phyloP scores from a whole-genome alignment of 2,113 vertebrate species.

The Euleptes europaea region DNA sequence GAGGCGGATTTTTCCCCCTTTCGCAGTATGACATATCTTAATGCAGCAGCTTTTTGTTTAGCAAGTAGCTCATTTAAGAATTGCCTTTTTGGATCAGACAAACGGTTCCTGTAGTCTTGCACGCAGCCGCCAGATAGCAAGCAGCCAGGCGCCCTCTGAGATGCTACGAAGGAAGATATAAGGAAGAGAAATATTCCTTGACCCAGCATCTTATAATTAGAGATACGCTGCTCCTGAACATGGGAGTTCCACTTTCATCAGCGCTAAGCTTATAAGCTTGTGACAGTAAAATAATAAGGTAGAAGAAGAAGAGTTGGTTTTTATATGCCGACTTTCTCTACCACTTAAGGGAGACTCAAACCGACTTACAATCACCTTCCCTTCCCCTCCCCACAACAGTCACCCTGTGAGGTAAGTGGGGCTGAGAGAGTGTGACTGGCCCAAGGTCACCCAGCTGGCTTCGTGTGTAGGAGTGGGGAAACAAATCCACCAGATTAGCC shows the following conservation, averaged over 20 bases:
- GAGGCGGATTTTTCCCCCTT: neutral
- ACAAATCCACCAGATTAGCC: too few species aligned
- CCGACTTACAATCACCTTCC: too few species aligned
- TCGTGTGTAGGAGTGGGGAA: too few species aligned
- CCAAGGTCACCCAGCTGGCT: too few species aligned
- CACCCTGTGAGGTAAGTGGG: too few species aligned
- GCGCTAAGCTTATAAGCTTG: neutral
- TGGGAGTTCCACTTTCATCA: neutral
- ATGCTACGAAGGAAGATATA: neutral
- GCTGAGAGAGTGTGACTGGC: too few species aligned
- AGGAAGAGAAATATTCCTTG: neutral
- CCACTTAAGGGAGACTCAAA: too few species aligned
- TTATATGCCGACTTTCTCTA: too few species aligned
- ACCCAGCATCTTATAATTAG: neutral
- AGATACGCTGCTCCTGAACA: neutral
- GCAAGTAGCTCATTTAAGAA: neutral
- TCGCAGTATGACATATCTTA: neutral
- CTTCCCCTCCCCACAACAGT: too few species aligned
- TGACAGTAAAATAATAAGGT: neutral
- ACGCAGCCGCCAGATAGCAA: neutral
- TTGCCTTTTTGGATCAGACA: neutral
- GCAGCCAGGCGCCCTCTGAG: neutral
- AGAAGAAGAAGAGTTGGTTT: neutral
- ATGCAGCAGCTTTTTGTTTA: conserved; percentile 1
- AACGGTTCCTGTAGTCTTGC: neutral